Evolutionary conservation across 2,797 vertebrate genomes (phyloP), one percentile per base, ranked within the genome.

Genomic region (Cuculus canorus): DNA sequence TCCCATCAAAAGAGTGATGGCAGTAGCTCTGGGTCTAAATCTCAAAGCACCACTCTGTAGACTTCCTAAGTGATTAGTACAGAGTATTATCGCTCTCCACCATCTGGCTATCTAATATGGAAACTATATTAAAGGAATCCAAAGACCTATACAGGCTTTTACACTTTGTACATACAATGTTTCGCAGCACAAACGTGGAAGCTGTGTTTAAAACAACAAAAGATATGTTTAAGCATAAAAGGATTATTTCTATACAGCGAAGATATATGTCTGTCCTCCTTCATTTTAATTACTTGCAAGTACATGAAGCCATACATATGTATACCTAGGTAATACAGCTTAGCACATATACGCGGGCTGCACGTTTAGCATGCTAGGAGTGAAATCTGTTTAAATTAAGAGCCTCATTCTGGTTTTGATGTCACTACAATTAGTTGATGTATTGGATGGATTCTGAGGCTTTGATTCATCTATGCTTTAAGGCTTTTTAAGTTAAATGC

Each of bases 1-100:
- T 90, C 66, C 79, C 85, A 86, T 97, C 88, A 63, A 69, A 95
- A 83, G 78, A 84, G n/a, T 68, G 84, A 75, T 96, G 93, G 95
- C 82, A 54, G 77, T 95, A 87, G 92, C 78, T 92, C 86, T 97
- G 93, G 94, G 79, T 94, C 94, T 96, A 98, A 98, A 97, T 95
- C 97, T 96, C 93, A 96, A 94, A 98, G 96, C 96, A 96, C 94
- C 93, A 76, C 91, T 91, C 95, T 86, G 92, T 96, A 96, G 97
- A 98, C 97, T 98, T 98, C 96, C 95, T 96, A 97, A 97, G 95
- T 96, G 98, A 98, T 98, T 98, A 98, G 96, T 82, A n/a, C 66
- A 85, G 95, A 95, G 95, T 92, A 98, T 98, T 98, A 98, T 97
- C 97, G 21, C 96, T 93, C 90, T 95, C 94, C 96, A 96, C 97